Evolutionary conservation across 2,113 vertebrate genomes (phyloP).

Genomic region (Psilopogon haemacephalus): DNA sequence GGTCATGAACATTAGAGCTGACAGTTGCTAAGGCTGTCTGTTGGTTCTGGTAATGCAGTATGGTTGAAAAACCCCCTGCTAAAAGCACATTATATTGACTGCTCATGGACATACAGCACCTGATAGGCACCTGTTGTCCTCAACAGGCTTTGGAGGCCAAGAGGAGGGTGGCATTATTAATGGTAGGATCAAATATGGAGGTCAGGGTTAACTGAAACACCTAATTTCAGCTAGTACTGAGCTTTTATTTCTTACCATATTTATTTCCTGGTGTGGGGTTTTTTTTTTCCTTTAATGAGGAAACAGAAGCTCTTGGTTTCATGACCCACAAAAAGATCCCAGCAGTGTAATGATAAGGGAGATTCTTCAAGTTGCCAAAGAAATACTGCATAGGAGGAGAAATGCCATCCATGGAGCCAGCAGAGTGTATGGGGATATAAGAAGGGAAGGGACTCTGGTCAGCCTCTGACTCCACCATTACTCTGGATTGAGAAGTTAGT

Average conservation of each 20-base stretch:
- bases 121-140: background rate
- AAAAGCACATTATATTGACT: background rate
- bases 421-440: accelerated
- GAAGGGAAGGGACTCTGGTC: background rate
- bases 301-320: background rate
- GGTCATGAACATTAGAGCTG: background rate
- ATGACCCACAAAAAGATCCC: background rate
- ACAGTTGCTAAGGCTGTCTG: background rate
- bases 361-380: background rate
- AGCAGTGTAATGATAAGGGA: background rate
- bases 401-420: background rate
- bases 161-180: background rate
- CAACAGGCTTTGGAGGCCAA: background rate
- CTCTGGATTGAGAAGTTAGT: background rate
- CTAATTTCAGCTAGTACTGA: background rate
- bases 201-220: background rate
- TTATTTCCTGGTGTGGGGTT: background rate
- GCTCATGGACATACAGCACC: background rate
- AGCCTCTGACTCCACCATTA: background rate
- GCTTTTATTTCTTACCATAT: background rate
- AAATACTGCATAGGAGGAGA: background rate
- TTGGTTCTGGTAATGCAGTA: background rate
- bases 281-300: background rate
- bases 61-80: background rate
- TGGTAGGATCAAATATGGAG: background rate